These are phyloP conservation scores for Oryzias curvinotus DNA, from an alignment of 2,113 vertebrate genomes.

Conservation along the genomic window DNA sequence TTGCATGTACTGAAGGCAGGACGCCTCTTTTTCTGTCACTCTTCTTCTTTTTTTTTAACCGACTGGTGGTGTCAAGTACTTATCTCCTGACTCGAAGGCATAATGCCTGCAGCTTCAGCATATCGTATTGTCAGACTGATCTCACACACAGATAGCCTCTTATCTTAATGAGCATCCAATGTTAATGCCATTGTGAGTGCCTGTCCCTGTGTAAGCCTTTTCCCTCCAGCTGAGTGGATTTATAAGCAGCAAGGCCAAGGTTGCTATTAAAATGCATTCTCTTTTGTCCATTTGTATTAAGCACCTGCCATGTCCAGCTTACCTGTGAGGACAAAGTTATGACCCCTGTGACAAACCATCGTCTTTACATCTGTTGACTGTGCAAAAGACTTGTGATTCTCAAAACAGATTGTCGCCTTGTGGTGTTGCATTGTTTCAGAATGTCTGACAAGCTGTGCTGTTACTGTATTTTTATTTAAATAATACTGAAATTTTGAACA, in stretches of 20 bases:
- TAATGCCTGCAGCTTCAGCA: conserved; percentile 53
- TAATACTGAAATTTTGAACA: conserved; percentile 29
- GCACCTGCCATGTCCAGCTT: conserved; percentile 46
- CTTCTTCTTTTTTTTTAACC: conserved; percentile 49
- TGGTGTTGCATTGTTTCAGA: conserved; percentile 43
- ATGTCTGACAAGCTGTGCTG: conserved; percentile 20
- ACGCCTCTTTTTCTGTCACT: conserved; percentile 42
- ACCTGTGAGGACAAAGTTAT: conserved; percentile 43
- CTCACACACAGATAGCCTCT: conserved; percentile 52
- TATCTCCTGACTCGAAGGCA: conserved; percentile 39
- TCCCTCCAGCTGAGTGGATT: conserved; percentile 52
- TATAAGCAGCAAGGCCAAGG: conserved; percentile 40
- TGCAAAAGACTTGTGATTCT: conserved; percentile 42
- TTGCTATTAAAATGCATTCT: conserved; percentile 40
- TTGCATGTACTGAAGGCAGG: conserved; percentile 16
- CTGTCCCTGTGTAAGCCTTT: conserved; percentile 51
- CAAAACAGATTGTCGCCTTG: conserved; percentile 43
- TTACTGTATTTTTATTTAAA: conserved; percentile 31
- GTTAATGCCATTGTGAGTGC: conserved; percentile 64
- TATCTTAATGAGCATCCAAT: conserved; percentile 73
- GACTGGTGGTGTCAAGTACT: conserved; percentile 57
- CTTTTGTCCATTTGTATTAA: conserved; percentile 41
- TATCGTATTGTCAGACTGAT: conserved; percentile 64
- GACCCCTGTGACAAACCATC: conserved; percentile 48
- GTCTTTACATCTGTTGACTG: conserved; percentile 45